Evolutionary conservation across 2,888 invertebrate species (phyloP).

Genomic region (Adineta ricciae): DNA sequence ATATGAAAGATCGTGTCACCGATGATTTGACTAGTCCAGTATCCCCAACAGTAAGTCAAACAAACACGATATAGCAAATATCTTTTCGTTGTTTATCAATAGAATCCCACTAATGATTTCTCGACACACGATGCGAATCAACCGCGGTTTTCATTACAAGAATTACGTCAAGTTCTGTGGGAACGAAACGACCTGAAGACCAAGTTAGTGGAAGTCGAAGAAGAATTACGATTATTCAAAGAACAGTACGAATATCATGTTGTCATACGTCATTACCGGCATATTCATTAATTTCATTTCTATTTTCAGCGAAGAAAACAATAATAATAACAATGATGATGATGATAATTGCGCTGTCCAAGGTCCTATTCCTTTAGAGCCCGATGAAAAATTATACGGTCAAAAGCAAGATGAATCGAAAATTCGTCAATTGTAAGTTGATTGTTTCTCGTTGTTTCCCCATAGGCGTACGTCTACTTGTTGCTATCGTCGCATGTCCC

Average conservation of each 20-base stretch:
- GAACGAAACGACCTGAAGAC: conserved; percentile 86
- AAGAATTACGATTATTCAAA: conserved; percentile 69
- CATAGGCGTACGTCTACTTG: not conserved
- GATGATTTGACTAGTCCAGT: not conserved
- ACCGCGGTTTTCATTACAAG: conserved; percentile 71
- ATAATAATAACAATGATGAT: not conserved
- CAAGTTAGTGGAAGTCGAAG: conserved; percentile 79
- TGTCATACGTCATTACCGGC: too few relatives aligned
- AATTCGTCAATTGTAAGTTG: conserved; percentile 21
- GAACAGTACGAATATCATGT: conserved; percentile 50
- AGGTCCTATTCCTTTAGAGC: conserved; percentile 2
- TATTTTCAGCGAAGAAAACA: not conserved
- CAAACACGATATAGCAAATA: not conserved
- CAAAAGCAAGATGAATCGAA: not conserved
- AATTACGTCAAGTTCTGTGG: conserved; percentile 72
- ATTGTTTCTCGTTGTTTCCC: not conserved
- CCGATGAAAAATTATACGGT: conserved; percentile 4
- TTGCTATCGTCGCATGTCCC: not conserved
- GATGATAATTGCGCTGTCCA: not conserved
- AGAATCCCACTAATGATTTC: not conserved
- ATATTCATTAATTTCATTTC: too few relatives aligned
- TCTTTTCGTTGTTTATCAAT: not conserved
- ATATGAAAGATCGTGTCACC: conserved; percentile 54
- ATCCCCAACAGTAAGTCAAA: not conserved
- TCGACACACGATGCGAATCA: conserved; percentile 52